These are phyloP conservation scores for Aleiodes testaceus DNA, from an alignment of 2,888 invertebrate genomes.

Conservation along the genomic window DNA sequence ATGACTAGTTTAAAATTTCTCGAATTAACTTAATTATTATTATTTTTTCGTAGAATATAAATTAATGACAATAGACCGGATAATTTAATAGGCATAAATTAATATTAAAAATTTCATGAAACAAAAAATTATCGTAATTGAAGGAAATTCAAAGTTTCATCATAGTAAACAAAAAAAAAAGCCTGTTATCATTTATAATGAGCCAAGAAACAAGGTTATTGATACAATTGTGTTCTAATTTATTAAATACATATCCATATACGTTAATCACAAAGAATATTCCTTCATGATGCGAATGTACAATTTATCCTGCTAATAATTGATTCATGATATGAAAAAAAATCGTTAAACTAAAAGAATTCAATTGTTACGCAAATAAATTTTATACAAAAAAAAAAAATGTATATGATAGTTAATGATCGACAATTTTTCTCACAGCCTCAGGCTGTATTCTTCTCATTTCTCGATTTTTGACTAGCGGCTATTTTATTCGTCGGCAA, in stretches of 20 bases:
- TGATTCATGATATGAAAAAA: slow-evolving; percentile 31
- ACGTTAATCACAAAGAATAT: background rate
- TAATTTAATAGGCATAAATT: background rate
- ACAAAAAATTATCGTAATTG: no score
- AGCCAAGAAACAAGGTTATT: background rate
- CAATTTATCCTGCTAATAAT: slow-evolving; percentile 33
- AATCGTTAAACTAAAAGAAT: background rate
- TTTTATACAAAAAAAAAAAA: slow-evolving; percentile 46
- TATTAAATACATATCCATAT: slow-evolving; percentile 3
- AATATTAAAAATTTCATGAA: background rate
- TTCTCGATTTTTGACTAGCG: slow-evolving; percentile 64
- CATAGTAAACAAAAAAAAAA: slow-evolving; percentile 9
- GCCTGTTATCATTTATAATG: background rate
- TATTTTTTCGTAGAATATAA: background rate
- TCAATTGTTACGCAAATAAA: slow-evolving; percentile 41
- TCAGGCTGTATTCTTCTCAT: slow-evolving; percentile 56
- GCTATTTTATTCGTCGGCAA: slow-evolving; percentile 68
- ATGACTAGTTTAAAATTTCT: slow-evolving; percentile 11
- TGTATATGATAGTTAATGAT: slow-evolving; percentile 14
- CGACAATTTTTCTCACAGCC: slow-evolving; percentile 8
- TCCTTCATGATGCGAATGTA: background rate
- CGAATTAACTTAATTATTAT: background rate
- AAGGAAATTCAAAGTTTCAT: background rate
- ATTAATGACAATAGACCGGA: background rate
- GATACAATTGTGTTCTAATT: slow-evolving; percentile 15